phyloP scores from a whole-genome alignment of 2,888 invertebrate genomes.

The Junonia oenone region DNA sequence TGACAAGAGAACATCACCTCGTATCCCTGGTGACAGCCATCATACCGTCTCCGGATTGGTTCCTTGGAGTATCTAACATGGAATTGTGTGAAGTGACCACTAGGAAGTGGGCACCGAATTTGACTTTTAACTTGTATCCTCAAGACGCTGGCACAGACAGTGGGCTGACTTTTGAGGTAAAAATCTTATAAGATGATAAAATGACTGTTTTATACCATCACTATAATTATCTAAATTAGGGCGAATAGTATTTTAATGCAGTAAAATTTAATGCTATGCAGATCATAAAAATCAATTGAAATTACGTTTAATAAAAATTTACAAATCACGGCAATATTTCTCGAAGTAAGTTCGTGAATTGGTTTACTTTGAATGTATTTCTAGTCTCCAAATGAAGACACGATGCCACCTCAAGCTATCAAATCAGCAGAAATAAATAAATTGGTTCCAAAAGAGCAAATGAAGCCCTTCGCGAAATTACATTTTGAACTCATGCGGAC shows the following conservation, averaged over 20 bases:
- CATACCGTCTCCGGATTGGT: constrained; percentile 93
- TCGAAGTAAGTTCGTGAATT: too few species aligned
- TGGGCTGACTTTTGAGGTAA: constrained; percentile 92
- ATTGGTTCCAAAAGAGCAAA: constrained; percentile 39
- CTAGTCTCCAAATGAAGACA: constrained; percentile 64
- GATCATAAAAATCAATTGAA: too few species aligned
- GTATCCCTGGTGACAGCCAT: constrained; percentile 62
- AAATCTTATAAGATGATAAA: constrained; percentile 14
- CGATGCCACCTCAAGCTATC: constrained; percentile 62
- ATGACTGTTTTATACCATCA: too few species aligned
- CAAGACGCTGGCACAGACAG: constrained; percentile 97
- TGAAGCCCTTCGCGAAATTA: constrained; percentile 59
- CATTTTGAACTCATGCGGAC: constrained; percentile 53
- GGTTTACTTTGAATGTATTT: constrained; percentile 8
- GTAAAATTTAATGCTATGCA: too few species aligned
- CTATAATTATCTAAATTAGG: too few species aligned
- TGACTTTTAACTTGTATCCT: constrained; percentile 92
- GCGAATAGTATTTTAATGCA: too few species aligned
- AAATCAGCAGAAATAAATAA: constrained; percentile 41
- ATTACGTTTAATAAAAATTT: too few species aligned
- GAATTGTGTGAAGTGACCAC: constrained; percentile 92
- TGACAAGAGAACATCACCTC: constrained; percentile 52
- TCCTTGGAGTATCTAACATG: constrained; percentile 93
- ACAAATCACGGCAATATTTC: too few species aligned
- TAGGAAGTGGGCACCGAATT: constrained; percentile 85